phyloP scores from a whole-genome alignment of 2,797 vertebrate genomes.

The Parauchenoglanis ngamensis region DNA sequence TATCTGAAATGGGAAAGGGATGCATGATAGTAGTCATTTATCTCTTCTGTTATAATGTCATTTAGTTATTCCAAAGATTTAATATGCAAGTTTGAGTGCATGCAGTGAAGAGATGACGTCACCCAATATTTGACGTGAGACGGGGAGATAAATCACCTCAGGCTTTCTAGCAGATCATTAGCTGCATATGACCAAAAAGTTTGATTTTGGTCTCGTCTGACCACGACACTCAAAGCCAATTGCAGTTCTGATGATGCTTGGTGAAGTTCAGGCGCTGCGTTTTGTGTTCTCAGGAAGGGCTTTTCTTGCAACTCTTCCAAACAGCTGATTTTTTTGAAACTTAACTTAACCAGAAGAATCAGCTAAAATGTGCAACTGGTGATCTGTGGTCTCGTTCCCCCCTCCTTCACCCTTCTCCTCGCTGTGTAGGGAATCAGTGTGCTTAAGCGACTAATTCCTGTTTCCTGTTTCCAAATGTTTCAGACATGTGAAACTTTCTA shows the following conservation, averaged over 20 bases:
- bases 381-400: neutral
- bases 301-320: neutral
- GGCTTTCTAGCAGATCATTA: neutral
- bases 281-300: neutral
- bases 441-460: neutral
- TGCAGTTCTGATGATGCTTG: neutral
- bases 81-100: neutral
- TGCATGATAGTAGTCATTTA: neutral
- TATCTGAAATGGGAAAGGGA: neutral
- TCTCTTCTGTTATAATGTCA: neutral
- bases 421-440: neutral
- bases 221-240: neutral
- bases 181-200: neutral
- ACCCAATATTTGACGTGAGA: neutral
- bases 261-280: neutral
- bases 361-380: neutral
- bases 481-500: neutral
- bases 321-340: neutral
- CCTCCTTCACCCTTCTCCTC: neutral
- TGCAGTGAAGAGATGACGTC: neutral
- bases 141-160: neutral
- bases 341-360: conserved; percentile 6
- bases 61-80: too few species aligned
- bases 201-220: neutral
- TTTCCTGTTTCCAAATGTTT: conserved; percentile 7